Conservation (phyloP, 1,140 invertebrate genomes). For the Eriosoma lanigerum region DNA sequence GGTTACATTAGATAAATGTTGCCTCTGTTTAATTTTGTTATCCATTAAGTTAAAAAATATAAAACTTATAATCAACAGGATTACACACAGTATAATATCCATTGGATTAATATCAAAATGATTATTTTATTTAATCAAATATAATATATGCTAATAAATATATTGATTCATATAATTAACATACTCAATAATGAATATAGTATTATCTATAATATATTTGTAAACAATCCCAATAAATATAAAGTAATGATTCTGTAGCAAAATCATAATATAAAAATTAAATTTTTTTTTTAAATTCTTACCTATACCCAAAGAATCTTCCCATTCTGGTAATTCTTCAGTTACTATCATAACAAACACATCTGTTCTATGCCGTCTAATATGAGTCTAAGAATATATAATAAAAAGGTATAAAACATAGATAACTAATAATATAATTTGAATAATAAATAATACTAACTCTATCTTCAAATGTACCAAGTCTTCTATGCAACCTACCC, state of each 20-base stretch:
- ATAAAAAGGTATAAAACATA: not conserved
- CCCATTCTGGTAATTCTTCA: conserved; percentile 90
- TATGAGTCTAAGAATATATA: conserved; percentile 71
- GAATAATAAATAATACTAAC: conserved; percentile 52
- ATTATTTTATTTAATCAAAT: too few relatives aligned
- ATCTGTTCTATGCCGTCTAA: conserved; percentile 88
- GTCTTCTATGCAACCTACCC: conserved; percentile 81
- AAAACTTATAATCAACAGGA: too few relatives aligned
- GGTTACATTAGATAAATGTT: too few relatives aligned
- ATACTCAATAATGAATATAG: too few relatives aligned
- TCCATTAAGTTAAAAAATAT: too few relatives aligned
- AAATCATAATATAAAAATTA: not conserved
- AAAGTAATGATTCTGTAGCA: not conserved
- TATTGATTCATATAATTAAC: too few relatives aligned
- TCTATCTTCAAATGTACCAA: conserved; percentile 89
- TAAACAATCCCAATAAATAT: too few relatives aligned
- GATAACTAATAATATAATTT: not conserved
- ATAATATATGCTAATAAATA: too few relatives aligned
- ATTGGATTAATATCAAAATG: too few relatives aligned
- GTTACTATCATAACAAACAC: conserved; percentile 91
- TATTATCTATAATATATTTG: too few relatives aligned
- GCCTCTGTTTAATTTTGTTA: too few relatives aligned
- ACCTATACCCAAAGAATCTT: conserved; percentile 71
- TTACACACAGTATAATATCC: too few relatives aligned
- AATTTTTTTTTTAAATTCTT: not conserved